These are phyloP conservation scores for Ennomos quercinarius DNA, from an alignment of 2,888 invertebrate species.

Conservation along the genomic window DNA sequence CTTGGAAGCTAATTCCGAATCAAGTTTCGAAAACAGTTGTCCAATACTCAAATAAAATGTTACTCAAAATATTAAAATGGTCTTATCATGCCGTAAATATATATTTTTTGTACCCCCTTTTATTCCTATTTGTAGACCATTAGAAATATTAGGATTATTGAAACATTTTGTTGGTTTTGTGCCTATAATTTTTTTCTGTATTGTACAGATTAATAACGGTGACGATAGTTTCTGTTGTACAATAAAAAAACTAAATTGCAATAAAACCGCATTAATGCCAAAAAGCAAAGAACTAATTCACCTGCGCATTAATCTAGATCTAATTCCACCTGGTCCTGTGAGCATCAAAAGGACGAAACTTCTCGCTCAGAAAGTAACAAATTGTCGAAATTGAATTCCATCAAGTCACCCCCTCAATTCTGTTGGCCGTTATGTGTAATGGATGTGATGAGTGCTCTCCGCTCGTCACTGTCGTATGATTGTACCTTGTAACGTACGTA, in stretches of 20 bases:
- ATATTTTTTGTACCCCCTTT: too few species aligned
- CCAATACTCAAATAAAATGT: conserved; percentile 10
- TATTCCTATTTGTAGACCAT: too few species aligned
- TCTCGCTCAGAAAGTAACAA: conserved; percentile 42
- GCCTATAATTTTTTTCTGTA: too few species aligned
- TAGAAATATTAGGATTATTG: too few species aligned
- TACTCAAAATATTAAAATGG: neutral
- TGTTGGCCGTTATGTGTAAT: conserved; percentile 45
- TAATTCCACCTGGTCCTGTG: conserved; percentile 4
- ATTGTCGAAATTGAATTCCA: conserved; percentile 45
- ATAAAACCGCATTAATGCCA: too few species aligned
- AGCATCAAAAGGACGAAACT: conserved; percentile 39
- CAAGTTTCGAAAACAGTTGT: conserved; percentile 21
- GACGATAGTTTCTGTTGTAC: too few species aligned
- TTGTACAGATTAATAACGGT: too few species aligned
- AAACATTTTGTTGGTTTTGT: too few species aligned
- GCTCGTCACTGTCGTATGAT: conserved; percentile 38
- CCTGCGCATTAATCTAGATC: neutral
- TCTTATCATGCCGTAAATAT: conserved; percentile 6
- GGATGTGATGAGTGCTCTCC: conserved; percentile 43
- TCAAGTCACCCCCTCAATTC: conserved; percentile 45
- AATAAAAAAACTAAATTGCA: too few species aligned
- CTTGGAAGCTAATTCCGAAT: conserved; percentile 17
- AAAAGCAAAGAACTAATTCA: too few species aligned
- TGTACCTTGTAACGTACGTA: conserved; percentile 37